Base-by-base conservation (phyloP, 2,888 invertebrate species). In the Rotaria sp. region DNA sequence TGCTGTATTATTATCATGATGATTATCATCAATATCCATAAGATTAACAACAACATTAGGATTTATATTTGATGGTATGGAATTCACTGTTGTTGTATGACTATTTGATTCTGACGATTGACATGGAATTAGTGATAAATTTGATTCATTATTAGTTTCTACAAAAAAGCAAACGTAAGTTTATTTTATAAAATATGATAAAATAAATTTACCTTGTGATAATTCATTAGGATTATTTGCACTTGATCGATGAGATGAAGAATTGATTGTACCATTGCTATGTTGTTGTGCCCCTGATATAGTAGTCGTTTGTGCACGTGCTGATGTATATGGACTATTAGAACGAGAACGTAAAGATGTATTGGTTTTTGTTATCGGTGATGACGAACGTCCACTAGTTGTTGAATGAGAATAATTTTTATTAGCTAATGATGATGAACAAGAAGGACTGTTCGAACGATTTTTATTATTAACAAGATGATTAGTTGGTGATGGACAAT, bases 11-110 rank as follows among this genome's bases (percentile, higher is more conserved):
- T 67, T 67, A 35, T 8, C 30, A 67, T 35, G 35, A 35, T 15
- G 24, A n/a, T 45, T 45, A 87, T 89, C 90, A 86, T 89, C 89
- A 30, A 86, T 84, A 67, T 89, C 88, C 84, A 89, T 90, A 84
- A 88, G 87, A 30, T 88, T 87, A 8, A 88, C 87, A 50, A 88
- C 87, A 13, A 88, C 87, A 84, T 45, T 84, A 18, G 35, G 30
- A 50, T 85, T 85, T 50, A 89, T 89, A 87, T 90, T 90, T 10
- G 55, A 55, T 55, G 55, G 55, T 10, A 26, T 24, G 30, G 67
- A 50, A 84, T 52, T 30, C 45, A 59, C 52, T 41, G 59, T 57
- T 45, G 84, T 52, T 50, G 24, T 45, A n/a, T 80, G 45, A 80
- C 7, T 45, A 67, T 67, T 67, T 21, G 67, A 52, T 52, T 52